phyloP scores from a whole-genome alignment of 2,797 vertebrate species.

The Triplophysa bombifrons region DNA sequence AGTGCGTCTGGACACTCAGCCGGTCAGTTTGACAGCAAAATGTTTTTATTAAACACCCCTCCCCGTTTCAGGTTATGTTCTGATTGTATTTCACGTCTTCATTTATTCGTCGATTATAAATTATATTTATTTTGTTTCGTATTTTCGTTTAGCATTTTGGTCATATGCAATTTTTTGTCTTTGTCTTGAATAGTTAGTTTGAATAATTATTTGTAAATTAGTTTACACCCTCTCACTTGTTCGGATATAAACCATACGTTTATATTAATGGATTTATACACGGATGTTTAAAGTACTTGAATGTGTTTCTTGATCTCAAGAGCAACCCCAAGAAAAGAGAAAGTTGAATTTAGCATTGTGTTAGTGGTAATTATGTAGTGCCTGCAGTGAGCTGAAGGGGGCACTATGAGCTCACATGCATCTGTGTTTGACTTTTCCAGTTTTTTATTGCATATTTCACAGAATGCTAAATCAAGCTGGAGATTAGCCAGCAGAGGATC shows the following conservation, averaged over 20 bases:
- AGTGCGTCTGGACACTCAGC: neutral
- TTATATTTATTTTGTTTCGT: neutral
- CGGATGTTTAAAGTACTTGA: constrained; percentile 18
- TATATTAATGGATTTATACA: constrained; percentile 20
- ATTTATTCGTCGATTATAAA: neutral
- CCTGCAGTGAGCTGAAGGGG: constrained; percentile 75
- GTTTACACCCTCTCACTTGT: constrained; percentile 3
- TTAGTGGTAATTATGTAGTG: constrained; percentile 15
- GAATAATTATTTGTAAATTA: neutral
- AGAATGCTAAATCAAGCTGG: constrained; percentile 43
- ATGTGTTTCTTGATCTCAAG: constrained; percentile 1
- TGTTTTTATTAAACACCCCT: neutral
- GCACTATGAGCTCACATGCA: constrained; percentile 75
- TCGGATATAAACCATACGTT: neutral
- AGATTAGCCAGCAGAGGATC: constrained; percentile 40
- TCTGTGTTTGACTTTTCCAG: constrained; percentile 57
- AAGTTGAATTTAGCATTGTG: neutral
- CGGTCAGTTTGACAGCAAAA: constrained; percentile 2
- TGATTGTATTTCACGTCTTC: neutral
- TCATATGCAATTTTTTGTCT: neutral
- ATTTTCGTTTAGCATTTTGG: neutral
- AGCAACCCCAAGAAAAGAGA: neutral
- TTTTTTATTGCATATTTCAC: constrained; percentile 22
- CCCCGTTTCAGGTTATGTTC: neutral
- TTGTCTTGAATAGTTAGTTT: constrained; percentile 8